A percentile compares a stretch with the other conserved stretches of the same genome.
Conservation (phyloP, 2,888 invertebrate species). For the Cheilosia variabilis region DNA sequence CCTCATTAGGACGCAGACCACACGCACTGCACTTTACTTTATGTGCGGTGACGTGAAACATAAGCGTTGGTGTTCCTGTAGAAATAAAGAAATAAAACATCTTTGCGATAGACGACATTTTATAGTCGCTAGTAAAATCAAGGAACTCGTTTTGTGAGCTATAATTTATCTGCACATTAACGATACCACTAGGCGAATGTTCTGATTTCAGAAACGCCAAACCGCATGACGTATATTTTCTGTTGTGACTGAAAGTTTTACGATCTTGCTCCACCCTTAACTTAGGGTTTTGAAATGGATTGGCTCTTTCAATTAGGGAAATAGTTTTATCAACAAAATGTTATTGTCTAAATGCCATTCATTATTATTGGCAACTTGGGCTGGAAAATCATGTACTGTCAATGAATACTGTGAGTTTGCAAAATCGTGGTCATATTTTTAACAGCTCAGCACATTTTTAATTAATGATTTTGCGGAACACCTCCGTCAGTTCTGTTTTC, state of each 20-base stretch:
- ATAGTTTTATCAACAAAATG: too few relatives aligned
- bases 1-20: slow-evolving; percentile 25
- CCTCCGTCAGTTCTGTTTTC: not conserved
- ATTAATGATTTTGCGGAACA: not conserved
- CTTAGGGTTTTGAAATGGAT: too few relatives aligned
- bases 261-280: too few relatives aligned
- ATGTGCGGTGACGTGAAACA: not conserved
- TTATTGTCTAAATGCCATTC: too few relatives aligned
- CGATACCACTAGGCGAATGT: slow-evolving; percentile 4
- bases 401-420: not conserved
- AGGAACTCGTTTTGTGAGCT: slow-evolving; percentile 6
- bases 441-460: not conserved
- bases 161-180: not conserved
- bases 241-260: too few relatives aligned
- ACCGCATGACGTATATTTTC: not conserved
- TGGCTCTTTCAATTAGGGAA: too few relatives aligned
- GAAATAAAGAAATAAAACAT: not conserved
- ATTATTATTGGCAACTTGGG: not conserved
- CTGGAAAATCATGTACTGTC: not conserved
- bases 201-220: slow-evolving; percentile 11
- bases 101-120: slow-evolving; percentile 1
- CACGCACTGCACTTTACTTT: slow-evolving; percentile 1
- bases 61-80: not conserved
- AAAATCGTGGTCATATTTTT: not conserved
- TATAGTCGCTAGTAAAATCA: slow-evolving; percentile 22